phyloP scores from a whole-genome alignment of 1,140 invertebrate genomes.

The Drosophila persimilis region DNA sequence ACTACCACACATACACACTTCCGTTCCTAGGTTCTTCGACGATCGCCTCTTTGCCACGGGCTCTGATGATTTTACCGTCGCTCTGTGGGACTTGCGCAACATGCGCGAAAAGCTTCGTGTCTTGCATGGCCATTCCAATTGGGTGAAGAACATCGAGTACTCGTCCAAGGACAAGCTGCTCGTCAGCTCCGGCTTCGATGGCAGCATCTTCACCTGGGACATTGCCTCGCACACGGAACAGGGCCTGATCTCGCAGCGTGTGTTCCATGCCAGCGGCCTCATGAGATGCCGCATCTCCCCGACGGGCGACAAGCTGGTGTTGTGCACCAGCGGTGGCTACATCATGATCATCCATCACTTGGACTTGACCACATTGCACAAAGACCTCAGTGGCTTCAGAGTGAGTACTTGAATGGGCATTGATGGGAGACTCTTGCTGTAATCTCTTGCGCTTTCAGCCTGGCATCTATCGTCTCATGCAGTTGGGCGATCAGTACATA shows the following conservation, averaged over 20 bases:
- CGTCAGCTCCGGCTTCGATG: conserved; percentile 96
- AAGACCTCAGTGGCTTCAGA: conserved; percentile 93
- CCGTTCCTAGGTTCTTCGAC: conserved; percentile 89
- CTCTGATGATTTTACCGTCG: conserved; percentile 96
- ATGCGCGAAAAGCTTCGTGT: conserved; percentile 90
- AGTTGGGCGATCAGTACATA: conserved; percentile 91
- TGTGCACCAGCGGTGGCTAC: conserved; percentile 95
- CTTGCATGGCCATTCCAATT: conserved; percentile 94
- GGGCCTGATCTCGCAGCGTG: conserved; percentile 90
- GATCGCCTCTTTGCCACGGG: conserved; percentile 95
- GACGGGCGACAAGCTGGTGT: conserved; percentile 93
- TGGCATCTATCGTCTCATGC: conserved; percentile 95
- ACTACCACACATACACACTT: too few relatives aligned
- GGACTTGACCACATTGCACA: conserved; percentile 89
- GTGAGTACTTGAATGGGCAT: conserved; percentile 83
- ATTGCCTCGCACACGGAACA: conserved; percentile 94
- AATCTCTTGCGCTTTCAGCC: conserved; percentile 86
- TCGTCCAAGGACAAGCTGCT: conserved; percentile 92
- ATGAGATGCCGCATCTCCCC: conserved; percentile 95
- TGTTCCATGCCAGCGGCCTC: conserved; percentile 88
- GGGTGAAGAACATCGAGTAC: conserved; percentile 98
- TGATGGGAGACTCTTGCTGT: neutral
- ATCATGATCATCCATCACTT: conserved; percentile 95
- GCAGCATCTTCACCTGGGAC: conserved; percentile 97
- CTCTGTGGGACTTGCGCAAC: conserved; percentile 95